Percentiles rank a stretch among this genome's conserved stretches.
Evolutionary conservation across 2,797 vertebrate species (phyloP).

Genomic region (Chaetophractus vellerosus): DNA sequence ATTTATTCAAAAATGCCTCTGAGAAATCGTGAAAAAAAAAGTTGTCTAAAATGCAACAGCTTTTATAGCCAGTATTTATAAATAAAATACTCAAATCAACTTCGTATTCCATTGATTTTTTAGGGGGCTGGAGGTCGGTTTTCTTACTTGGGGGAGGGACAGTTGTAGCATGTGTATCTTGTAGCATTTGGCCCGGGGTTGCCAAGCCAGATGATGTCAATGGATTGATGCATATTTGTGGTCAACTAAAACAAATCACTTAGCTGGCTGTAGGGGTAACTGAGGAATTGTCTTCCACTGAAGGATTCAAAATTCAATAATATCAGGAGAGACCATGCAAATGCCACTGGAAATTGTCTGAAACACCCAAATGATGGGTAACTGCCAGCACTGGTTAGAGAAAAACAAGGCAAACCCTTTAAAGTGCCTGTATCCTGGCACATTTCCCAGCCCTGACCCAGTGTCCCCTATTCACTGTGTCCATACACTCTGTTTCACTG

Average conservation of each 20-base stretch:
- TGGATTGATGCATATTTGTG: neutral
- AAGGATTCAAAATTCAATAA: neutral
- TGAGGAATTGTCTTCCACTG: neutral
- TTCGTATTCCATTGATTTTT: slow-evolving; percentile 65
- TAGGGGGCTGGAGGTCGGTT: neutral
- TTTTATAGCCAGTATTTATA: slow-evolving; percentile 99
- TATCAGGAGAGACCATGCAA: neutral
- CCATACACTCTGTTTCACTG: neutral
- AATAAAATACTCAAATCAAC: slow-evolving; percentile 95
- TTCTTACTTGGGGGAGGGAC: neutral
- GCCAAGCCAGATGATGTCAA: neutral
- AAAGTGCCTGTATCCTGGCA: neutral
- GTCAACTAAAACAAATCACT: neutral
- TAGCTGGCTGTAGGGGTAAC: neutral
- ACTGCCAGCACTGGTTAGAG: neutral
- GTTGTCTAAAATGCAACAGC: slow-evolving; percentile 95
- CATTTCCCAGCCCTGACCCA: neutral
- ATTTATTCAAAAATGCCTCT: slow-evolving; percentile 98
- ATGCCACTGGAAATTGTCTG: neutral
- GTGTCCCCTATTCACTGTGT: accelerated
- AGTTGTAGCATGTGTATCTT: neutral
- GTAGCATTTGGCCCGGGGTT: neutral
- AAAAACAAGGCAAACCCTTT: neutral
- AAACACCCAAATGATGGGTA: neutral
- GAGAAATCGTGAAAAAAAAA: slow-evolving; percentile 92